A percentile compares a stretch with the other conserved stretches of the same genome.
Evolutionary conservation across 2,113 vertebrate species (phyloP).

Genomic region (Laticauda colubrina): DNA sequence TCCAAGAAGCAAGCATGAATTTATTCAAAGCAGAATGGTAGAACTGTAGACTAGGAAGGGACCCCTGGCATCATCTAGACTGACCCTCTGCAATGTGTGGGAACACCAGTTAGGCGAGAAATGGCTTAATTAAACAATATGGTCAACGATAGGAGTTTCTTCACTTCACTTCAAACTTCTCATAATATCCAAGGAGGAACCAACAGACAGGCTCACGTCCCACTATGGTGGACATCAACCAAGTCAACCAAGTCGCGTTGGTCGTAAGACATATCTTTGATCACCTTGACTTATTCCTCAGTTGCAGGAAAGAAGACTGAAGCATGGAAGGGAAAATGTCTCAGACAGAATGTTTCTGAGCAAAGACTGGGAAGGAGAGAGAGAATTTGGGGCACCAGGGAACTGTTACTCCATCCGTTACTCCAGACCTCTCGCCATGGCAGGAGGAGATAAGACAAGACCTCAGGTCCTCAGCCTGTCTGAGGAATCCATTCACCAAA

Average conservation of each 20-base stretch:
- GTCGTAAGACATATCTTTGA: neutral
- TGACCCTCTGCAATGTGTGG: neutral
- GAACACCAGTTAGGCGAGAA: neutral
- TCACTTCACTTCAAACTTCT: neutral
- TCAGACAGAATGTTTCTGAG: neutral
- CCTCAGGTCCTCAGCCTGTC: no score
- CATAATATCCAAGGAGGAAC: neutral
- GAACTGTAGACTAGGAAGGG: neutral
- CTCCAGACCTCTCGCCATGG: neutral
- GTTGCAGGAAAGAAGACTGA: neutral
- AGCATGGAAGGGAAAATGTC: neutral
- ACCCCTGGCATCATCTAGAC: neutral
- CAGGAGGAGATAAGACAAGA: no score
- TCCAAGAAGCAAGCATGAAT: neutral
- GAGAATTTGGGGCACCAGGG: no score
- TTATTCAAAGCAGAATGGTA: neutral
- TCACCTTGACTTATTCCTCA: neutral
- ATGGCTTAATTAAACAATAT: neutral
- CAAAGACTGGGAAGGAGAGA: neutral
- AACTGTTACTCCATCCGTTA: no score
- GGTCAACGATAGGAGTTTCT: neutral
- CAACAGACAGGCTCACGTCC: neutral
- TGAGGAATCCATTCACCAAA: no score
- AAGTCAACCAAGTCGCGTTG: neutral
- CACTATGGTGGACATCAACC: neutral